phyloP scores from a whole-genome alignment of 2,113 vertebrate genomes.

The Camelus bactrianus region DNA sequence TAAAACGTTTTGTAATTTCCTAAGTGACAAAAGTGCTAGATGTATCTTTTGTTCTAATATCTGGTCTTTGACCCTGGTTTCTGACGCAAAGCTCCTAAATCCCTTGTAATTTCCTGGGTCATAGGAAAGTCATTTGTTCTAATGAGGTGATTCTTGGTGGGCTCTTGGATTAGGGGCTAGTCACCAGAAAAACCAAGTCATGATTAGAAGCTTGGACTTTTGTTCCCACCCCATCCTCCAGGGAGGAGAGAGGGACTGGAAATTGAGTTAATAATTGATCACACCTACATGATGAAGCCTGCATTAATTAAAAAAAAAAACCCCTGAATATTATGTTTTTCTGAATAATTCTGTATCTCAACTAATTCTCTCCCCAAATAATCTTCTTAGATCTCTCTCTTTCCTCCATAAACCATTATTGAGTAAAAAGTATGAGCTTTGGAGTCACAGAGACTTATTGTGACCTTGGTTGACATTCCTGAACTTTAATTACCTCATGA shows the following conservation, averaged over 20 bases:
- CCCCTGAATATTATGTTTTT: background rate
- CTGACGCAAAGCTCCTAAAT: background rate
- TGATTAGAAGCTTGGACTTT: background rate
- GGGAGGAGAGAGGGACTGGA: background rate
- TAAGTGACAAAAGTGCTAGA: background rate
- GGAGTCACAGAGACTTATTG: background rate
- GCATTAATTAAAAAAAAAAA: background rate
- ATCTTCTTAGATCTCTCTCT: background rate
- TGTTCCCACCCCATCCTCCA: background rate
- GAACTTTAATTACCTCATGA: constrained; percentile 9
- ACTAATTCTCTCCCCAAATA: background rate
- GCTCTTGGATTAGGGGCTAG: background rate
- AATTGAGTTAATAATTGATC: background rate
- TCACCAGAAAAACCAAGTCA: background rate
- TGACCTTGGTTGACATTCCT: constrained; percentile 26
- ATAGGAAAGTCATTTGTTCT: background rate
- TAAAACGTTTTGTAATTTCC: background rate
- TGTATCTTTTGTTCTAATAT: background rate
- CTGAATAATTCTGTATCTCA: background rate
- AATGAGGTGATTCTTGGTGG: background rate
- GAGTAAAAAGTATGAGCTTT: background rate
- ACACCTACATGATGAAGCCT: background rate
- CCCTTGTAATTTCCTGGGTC: background rate
- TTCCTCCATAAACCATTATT: background rate
- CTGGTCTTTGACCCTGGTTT: background rate